Evolutionary conservation across 2,113 vertebrate species (phyloP).

Genomic region (Crotalus tigris): DNA sequence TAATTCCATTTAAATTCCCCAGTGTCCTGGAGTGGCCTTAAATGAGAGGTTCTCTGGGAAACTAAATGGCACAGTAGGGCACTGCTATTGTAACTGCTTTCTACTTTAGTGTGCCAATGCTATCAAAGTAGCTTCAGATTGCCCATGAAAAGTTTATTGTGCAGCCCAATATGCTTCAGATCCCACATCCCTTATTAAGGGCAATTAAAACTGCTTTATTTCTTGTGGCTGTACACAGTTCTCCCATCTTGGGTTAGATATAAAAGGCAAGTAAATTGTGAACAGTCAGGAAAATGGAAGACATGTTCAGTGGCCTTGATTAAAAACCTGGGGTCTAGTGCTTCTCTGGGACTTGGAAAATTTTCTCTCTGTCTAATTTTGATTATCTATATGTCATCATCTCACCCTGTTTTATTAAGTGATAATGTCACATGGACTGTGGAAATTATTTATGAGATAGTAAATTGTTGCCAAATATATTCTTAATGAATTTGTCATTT

Average conservation of each 20-base stretch:
- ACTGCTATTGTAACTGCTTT: not conserved
- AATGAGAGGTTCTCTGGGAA: not conserved
- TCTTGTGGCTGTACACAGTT: not conserved
- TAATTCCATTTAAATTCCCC: not conserved
- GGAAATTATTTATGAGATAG: not conserved
- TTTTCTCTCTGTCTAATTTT: not conserved
- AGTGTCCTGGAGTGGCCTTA: not conserved
- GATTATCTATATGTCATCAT: not conserved
- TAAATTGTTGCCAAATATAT: not conserved
- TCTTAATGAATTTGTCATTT: not conserved
- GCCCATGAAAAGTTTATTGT: not conserved
- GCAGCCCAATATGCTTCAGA: not conserved
- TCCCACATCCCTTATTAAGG: not conserved
- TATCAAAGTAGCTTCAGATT: not conserved
- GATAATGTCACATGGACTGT: not conserved
- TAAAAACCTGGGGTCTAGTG: not conserved
- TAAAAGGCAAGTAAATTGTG: not conserved
- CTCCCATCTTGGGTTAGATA: not conserved
- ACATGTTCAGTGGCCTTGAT: not conserved
- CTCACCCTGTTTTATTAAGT: not conserved
- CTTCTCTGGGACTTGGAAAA: not conserved
- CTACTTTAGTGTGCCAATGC: not conserved
- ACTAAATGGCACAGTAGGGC: not conserved
- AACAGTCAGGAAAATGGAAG: not conserved
- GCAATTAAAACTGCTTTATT: not conserved